Conservation (phyloP, 2,797 vertebrate genomes). For the Aldrovandia affinis region DNA sequence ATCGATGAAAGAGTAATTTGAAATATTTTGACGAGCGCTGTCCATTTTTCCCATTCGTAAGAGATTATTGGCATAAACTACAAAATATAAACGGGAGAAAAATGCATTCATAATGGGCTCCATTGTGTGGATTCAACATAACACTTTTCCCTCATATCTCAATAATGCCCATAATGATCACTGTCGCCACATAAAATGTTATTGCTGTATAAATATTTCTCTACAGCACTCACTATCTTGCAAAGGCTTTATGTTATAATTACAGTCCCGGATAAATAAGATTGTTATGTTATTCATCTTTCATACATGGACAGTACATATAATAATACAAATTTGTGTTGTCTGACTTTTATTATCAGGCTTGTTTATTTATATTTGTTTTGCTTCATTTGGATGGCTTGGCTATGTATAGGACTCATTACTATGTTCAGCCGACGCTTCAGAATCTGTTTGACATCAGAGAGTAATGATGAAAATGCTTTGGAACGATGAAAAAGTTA, state of each 20-base stretch:
- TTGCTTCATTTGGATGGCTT: neutral
- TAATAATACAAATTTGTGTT: neutral
- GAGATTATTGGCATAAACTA: neutral
- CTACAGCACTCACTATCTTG: neutral
- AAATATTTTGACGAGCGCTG: no score
- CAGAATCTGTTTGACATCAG: conserved; percentile 1
- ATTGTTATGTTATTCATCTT: neutral
- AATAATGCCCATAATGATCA: neutral
- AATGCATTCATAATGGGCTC: neutral
- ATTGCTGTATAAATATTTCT: neutral
- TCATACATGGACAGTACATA: neutral
- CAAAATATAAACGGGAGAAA: neutral
- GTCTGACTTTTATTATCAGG: neutral
- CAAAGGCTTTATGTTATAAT: neutral
- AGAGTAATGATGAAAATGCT: neutral
- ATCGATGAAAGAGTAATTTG: no score
- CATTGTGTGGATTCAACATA: neutral
- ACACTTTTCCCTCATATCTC: neutral
- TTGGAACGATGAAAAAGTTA: neutral
- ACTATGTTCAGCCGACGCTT: neutral
- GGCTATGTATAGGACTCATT: neutral
- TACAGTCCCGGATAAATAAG: neutral
- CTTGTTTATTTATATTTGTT: neutral
- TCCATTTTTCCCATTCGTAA: no score
- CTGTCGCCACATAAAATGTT: neutral